phyloP scores from a whole-genome alignment of 2,797 vertebrate species.

The Eutrigla gurnardus region DNA sequence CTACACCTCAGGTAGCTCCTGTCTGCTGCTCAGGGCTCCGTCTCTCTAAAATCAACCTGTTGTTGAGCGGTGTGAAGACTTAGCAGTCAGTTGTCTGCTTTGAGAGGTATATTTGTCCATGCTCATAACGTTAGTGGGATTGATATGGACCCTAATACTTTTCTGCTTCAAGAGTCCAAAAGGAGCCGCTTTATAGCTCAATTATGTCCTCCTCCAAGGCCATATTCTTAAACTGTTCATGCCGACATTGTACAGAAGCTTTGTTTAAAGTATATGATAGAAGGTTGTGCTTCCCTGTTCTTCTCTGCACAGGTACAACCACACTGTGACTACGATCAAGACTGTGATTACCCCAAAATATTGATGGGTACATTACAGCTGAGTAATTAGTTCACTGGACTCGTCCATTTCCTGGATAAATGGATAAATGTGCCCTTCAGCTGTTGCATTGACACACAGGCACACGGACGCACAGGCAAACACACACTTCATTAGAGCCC shows the following conservation, averaged over 20 bases:
- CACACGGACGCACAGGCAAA: constrained; percentile 11
- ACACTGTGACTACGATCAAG: constrained; percentile 25
- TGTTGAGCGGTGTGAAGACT: no score
- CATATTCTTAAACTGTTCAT: background rate
- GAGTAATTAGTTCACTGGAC: constrained; percentile 62
- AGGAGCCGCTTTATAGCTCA: background rate
- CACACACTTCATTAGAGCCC: constrained; percentile 27
- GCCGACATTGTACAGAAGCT: background rate
- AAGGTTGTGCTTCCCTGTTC: background rate
- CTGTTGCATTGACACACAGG: constrained; percentile 38
- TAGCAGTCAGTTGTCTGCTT: background rate
- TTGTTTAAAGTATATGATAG: background rate
- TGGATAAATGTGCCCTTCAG: constrained; percentile 52
- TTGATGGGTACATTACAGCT: constrained; percentile 63
- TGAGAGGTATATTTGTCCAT: background rate
- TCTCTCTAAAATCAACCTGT: background rate
- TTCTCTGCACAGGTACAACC: constrained; percentile 10
- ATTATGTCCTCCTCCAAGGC: background rate
- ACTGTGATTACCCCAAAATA: constrained; percentile 64
- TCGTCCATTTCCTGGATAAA: constrained; percentile 58
- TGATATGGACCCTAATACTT: background rate
- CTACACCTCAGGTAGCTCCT: background rate
- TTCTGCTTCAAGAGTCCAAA: background rate
- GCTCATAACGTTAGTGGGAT: background rate
- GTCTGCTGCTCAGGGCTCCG: background rate